phyloP scores from a whole-genome alignment of 1,140 invertebrate species.

The Pantala flavescens region DNA sequence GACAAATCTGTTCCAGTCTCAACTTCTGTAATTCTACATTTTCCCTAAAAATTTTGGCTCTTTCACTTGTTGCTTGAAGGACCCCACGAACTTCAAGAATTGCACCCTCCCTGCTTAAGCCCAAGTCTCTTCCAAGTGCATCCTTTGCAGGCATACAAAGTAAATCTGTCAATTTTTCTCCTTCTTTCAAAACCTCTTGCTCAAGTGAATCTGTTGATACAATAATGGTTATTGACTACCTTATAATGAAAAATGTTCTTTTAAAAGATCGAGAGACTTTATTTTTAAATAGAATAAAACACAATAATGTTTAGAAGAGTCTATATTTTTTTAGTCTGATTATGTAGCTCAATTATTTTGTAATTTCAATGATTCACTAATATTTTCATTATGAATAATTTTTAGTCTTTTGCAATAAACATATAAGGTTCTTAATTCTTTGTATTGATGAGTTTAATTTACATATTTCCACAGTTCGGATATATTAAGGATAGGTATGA shows the following conservation, averaged over 20 bases:
- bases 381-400: too few relatives aligned
- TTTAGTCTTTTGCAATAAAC: too few relatives aligned
- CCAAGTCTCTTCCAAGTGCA: conserved; percentile 59
- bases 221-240: not conserved
- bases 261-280: not conserved
- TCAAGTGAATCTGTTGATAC: conserved; percentile 46
- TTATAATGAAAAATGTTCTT: conserved; percentile 17
- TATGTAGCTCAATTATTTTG: too few relatives aligned
- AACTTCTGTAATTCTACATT: conserved; percentile 60
- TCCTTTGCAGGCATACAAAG: conserved; percentile 70
- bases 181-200: conserved; percentile 58
- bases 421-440: too few relatives aligned
- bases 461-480: too few relatives aligned
- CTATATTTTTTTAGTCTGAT: too few relatives aligned
- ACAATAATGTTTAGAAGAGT: too few relatives aligned
- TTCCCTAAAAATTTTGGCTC: conserved; percentile 55
- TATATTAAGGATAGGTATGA: too few relatives aligned
- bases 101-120: conserved; percentile 58
- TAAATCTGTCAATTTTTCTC: conserved; percentile 66
- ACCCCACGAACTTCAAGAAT: conserved; percentile 59
- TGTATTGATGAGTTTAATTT: too few relatives aligned
- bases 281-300: conserved; percentile 7
- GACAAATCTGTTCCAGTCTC: conserved; percentile 61
- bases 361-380: too few relatives aligned
- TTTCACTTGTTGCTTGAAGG: conserved; percentile 49